Evolutionary conservation across 2,888 invertebrate genomes (phyloP).

Genomic region (Ptychoptera contaminata): DNA sequence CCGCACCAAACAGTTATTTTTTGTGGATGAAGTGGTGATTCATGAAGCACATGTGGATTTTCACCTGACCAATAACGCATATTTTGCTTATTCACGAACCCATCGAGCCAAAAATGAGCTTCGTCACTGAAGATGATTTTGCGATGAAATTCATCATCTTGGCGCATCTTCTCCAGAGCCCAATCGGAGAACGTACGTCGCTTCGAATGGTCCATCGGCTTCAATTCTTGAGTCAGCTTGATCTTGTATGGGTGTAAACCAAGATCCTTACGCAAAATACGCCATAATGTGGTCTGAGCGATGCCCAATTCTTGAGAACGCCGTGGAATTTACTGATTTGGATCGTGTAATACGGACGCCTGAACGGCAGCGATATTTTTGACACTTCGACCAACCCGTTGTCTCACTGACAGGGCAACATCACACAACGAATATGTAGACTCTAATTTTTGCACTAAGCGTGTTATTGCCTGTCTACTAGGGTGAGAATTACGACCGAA

Average conservation of each 20-base stretch:
- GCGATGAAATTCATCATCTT: no score
- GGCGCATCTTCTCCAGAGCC: constrained; percentile 1
- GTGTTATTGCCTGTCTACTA: no score
- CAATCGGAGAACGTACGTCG: constrained; percentile 4
- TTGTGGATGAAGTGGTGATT: constrained; percentile 1
- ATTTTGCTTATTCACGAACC: neutral
- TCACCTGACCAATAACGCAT: constrained; percentile 2
- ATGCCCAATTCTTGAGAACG: neutral
- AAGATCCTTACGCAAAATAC: constrained; percentile 2
- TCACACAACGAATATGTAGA: neutral
- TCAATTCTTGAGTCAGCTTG: constrained; percentile 3
- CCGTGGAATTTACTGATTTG: neutral
- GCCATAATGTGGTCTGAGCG: constrained; percentile 3
- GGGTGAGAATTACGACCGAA: no score
- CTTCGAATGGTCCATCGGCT: constrained; percentile 1
- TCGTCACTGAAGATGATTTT: no score
- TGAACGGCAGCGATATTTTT: neutral
- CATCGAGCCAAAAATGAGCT: no score
- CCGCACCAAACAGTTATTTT: no score
- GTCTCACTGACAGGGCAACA: neutral
- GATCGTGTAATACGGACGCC: neutral
- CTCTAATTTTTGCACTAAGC: no score
- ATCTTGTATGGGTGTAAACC: constrained; percentile 4
- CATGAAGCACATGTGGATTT: constrained; percentile 3
- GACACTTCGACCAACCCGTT: neutral